Evolutionary conservation across 1,140 invertebrate genomes (phyloP).

Genomic region (Drosophila equinoxialis): DNA sequence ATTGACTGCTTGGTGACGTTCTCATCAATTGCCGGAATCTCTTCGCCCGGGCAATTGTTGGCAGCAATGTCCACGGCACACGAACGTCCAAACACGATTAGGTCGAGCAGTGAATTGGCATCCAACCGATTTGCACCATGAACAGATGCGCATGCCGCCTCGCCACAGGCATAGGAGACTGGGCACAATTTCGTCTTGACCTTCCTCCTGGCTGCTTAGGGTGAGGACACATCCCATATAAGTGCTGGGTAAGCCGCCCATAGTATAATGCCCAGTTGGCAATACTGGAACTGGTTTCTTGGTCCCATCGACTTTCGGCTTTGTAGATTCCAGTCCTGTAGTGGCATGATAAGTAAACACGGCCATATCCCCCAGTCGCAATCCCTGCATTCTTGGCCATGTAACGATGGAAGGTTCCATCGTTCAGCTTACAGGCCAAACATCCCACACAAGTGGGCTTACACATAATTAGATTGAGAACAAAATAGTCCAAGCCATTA

Average conservation of each 20-base stretch:
- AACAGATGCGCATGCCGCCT: conserved; percentile 92
- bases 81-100: conserved; percentile 98
- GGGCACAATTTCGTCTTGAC: conserved; percentile 88
- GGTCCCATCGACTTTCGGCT: conserved; percentile 98
- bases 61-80: conserved; percentile 95
- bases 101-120: conserved; percentile 98
- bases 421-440: conserved; percentile 97
- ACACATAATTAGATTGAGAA: conserved; percentile 98
- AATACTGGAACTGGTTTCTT: conserved; percentile 98
- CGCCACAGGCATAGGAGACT: conserved; percentile 89
- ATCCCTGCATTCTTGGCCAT: conserved; percentile 89
- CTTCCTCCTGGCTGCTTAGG: conserved; percentile 72
- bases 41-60: conserved; percentile 90
- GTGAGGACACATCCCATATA: conserved; percentile 93
- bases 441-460: conserved; percentile 95
- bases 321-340: conserved; percentile 98
- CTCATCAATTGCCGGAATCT: conserved; percentile 87
- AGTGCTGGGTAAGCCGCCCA: conserved; percentile 98
- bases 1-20: conserved; percentile 95
- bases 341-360: no score
- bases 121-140: conserved; percentile 99
- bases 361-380: no score
- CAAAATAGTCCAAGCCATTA: conserved; percentile 99
- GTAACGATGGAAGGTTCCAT: conserved; percentile 95
- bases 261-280: conserved; percentile 99